Base-by-base conservation (phyloP, 2,888 invertebrate species). In the Acleris emargana region DNA sequence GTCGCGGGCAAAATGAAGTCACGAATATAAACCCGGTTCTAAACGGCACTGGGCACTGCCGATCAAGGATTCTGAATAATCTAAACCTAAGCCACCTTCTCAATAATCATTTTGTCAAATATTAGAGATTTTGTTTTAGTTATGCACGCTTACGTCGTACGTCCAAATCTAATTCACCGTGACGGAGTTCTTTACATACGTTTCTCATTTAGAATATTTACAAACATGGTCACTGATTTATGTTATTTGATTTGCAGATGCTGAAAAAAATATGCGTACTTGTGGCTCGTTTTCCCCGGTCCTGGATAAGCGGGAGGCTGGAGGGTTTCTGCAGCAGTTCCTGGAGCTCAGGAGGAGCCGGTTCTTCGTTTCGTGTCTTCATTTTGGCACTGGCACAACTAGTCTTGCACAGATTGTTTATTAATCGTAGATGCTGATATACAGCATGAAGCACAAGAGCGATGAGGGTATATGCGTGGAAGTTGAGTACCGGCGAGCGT, bases 251-350 rank as follows among this genome's bases (percentile, higher is more conserved):
- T 38, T 13, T 13, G 13, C 72, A 80, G 76, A 77, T 72, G 42
- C 70, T 76, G 75, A 72, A 63, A 72, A 78, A 80, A 73, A 71
- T 72, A 58, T 64, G 88, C 91, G 71, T 89, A 91, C 91, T 84
- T 87, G 87, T 85, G 70, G 79, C 80, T 67, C 77, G 80, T 75
- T 83, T 87, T 71, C 74, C 76, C 61, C 72, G 82, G 58, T 82
- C 83, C 16, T 75, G 72, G 32, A 83, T 67, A 51, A 84, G 78
- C 61, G 81, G 79, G 58, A 81, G 75, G 72, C 79, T 79, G 73
- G 74, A 76, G 22, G 88, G 86, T 71, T 88, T 90, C 73, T 88
- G 88, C 64, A 92, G 81, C 68, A 92, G 74, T 72, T 89, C 91
- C 76, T 92, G 85, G 71, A 91, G 79, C 81, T 92, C 91, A 32